Percentiles rank a stretch among this genome's conserved stretches.
phyloP scores from a whole-genome alignment of 1,140 invertebrate genomes.

The Agrilus planipennis region DNA sequence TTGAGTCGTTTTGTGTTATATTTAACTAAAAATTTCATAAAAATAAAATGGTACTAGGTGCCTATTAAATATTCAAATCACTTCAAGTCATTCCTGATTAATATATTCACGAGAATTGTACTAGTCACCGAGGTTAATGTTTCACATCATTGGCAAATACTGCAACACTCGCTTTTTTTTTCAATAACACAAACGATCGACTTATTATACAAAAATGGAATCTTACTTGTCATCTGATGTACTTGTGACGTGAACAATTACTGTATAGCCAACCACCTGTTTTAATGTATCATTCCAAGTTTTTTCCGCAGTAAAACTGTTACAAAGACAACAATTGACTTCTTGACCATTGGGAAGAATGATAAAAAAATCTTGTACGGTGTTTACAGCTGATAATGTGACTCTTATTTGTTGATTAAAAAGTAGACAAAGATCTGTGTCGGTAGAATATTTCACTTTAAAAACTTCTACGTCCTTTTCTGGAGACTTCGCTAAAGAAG shows the following conservation, averaged over 20 bases:
- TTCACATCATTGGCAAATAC: too few relatives aligned
- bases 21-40: too few relatives aligned
- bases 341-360: slow-evolving; percentile 16
- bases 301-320: slow-evolving; percentile 19
- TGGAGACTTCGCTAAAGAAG: slow-evolving; percentile 30
- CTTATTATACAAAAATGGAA: slow-evolving; percentile 2
- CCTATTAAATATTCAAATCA: too few relatives aligned
- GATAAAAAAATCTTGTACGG: slow-evolving; percentile 21
- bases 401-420: slow-evolving; percentile 24
- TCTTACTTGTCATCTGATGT: slow-evolving; percentile 43
- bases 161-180: too few relatives aligned
- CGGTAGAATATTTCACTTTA: too few relatives aligned
- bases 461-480: slow-evolving; percentile 6
- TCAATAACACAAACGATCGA: background rate
- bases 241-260: slow-evolving; percentile 45
- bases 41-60: too few relatives aligned
- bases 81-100: too few relatives aligned
- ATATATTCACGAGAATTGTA: too few relatives aligned
- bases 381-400: slow-evolving; percentile 18
- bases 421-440: slow-evolving; percentile 22
- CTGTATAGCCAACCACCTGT: slow-evolving; percentile 17
- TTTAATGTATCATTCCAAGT: slow-evolving; percentile 31
- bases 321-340: slow-evolving; percentile 21
- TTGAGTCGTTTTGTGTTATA: too few relatives aligned
- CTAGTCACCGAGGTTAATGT: too few relatives aligned